Percentiles rank a stretch among this genome's conserved stretches.
These are phyloP conservation scores for Idaea aversata DNA, from an alignment of 2,888 invertebrate genomes.

Conservation along the genomic window DNA sequence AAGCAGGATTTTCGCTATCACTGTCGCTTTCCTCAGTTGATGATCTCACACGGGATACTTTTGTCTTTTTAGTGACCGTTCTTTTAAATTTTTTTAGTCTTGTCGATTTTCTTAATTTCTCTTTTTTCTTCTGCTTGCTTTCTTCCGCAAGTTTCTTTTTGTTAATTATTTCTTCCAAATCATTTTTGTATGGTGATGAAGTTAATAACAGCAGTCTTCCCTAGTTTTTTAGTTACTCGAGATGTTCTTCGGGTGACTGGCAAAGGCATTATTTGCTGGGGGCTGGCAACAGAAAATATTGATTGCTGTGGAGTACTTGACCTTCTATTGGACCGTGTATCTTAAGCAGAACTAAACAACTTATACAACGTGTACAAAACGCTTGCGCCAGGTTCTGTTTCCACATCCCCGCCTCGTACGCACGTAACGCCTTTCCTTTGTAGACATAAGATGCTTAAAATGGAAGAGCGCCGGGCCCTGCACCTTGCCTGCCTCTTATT, in stretches of 20 bases:
- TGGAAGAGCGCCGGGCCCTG: too few species aligned
- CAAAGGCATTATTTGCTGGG: slow-evolving; percentile 20
- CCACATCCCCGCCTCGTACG: too few species aligned
- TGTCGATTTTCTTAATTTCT: slow-evolving; percentile 5
- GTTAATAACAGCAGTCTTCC: slow-evolving; percentile 23
- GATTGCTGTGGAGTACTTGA: slow-evolving; percentile 13
- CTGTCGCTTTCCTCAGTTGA: background rate
- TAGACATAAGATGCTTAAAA: too few species aligned
- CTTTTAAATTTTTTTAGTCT: slow-evolving; percentile 2
- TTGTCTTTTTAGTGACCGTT: slow-evolving; percentile 8
- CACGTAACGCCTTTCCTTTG: too few species aligned
- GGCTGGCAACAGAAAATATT: slow-evolving; percentile 10
- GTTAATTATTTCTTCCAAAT: slow-evolving; percentile 11
- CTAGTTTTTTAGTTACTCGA: slow-evolving; percentile 15
- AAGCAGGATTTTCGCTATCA: background rate
- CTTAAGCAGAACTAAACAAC: too few species aligned
- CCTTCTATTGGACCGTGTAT: too few species aligned
- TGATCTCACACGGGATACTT: slow-evolving; percentile 10
- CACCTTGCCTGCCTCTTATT: too few species aligned
- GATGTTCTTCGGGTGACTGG: slow-evolving; percentile 16
- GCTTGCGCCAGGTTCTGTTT: too few species aligned
- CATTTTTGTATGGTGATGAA: slow-evolving; percentile 16
- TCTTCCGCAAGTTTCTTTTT: slow-evolving; percentile 10
- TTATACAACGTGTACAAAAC: too few species aligned
- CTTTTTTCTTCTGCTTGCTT: background rate